phyloP scores from a whole-genome alignment of 2,888 invertebrate genomes.

The Leptopterna dolabrata region DNA sequence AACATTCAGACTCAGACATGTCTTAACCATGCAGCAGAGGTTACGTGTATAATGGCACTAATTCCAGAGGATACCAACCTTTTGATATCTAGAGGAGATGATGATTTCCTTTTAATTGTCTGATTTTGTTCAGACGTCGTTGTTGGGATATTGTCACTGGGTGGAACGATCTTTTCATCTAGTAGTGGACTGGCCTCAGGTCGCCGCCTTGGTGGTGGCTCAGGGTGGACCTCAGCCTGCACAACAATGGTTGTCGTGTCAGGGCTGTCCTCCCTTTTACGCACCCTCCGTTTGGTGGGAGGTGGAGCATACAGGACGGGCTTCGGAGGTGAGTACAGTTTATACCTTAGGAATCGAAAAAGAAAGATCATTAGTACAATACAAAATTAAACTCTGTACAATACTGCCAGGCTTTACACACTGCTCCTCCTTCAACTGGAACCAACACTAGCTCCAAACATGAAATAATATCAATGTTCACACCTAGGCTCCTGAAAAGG shows the following conservation, averaged over 20 bases:
- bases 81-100: neutral
- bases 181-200: neutral
- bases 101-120: neutral
- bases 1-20: neutral
- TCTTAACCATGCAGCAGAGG: too few relatives aligned
- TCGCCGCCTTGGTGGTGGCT: conserved; percentile 23
- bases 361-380: neutral
- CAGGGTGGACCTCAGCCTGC: conserved; percentile 57
- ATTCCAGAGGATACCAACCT: neutral
- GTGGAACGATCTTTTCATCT: neutral
- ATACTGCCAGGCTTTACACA: too few relatives aligned
- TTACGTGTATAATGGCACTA: too few relatives aligned
- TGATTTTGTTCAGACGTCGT: neutral
- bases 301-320: conserved; percentile 2
- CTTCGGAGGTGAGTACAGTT: conserved; percentile 43
- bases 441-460: too few relatives aligned
- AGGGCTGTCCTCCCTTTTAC: conserved; percentile 26
- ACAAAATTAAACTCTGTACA: neutral
- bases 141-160: neutral
- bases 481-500: conserved; percentile 49
- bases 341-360: neutral
- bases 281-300: conserved; percentile 24
- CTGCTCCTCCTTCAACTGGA: too few relatives aligned
- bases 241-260: conserved; percentile 57
- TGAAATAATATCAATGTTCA: too few relatives aligned